Evolutionary conservation across 2,797 vertebrate species (phyloP).

Genomic region (Poliocrania exsul): DNA sequence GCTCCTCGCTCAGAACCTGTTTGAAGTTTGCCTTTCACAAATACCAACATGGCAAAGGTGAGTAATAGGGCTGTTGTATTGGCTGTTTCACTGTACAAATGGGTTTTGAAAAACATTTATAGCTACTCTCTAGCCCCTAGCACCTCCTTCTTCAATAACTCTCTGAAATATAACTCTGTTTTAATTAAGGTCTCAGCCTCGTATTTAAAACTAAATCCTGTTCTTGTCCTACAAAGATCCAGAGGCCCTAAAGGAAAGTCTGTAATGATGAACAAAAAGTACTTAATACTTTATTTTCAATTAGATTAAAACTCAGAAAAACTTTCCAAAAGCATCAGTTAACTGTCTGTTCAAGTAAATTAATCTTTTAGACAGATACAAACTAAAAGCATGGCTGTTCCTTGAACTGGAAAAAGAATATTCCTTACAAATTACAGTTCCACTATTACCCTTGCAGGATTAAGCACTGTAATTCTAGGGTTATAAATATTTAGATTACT

Average conservation of each 20-base stretch:
- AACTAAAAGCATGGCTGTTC: background rate
- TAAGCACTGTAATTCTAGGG: background rate
- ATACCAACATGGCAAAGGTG: background rate
- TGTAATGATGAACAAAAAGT: constrained; percentile 16
- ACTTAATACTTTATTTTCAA: constrained; percentile 22
- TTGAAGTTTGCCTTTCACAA: background rate
- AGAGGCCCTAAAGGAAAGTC: constrained; percentile 22
- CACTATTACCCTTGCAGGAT: background rate
- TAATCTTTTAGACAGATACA: background rate
- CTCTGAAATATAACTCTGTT: constrained; percentile 46
- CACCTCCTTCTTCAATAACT: constrained; percentile 51
- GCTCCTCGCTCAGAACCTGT: background rate
- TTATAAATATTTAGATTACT: background rate
- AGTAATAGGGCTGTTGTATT: background rate
- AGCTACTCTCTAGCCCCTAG: constrained; percentile 22
- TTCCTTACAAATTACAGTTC: background rate
- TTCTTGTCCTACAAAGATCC: constrained; percentile 31
- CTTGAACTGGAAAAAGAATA: background rate
- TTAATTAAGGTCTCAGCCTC: constrained; percentile 59
- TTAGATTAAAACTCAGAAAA: constrained; percentile 31
- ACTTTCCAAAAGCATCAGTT: background rate
- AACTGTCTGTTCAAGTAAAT: background rate
- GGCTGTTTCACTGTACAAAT: background rate
- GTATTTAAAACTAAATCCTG: constrained; percentile 33
- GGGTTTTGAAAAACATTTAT: constrained; percentile 33